phyloP scores from a whole-genome alignment of 1,140 invertebrate genomes.

The Halesus radiatus region DNA sequence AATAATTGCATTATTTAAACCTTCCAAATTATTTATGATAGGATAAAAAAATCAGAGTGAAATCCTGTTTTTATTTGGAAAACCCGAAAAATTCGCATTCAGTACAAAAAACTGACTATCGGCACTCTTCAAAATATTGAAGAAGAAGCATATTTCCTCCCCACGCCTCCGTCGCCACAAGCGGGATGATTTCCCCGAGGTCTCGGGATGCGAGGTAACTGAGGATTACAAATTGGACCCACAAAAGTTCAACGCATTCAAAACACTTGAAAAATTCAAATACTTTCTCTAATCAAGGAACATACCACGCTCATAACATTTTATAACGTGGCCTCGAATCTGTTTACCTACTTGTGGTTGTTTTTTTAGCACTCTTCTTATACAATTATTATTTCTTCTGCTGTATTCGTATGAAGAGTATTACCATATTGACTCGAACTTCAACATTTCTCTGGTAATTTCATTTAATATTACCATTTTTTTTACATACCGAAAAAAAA shows the following conservation, averaged over 20 bases:
- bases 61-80: too few relatives aligned
- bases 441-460: too few relatives aligned
- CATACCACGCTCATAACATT: neutral
- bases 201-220: neutral
- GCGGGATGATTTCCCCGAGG: constrained; percentile 17
- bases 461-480: too few relatives aligned
- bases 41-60: too few relatives aligned
- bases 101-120: too few relatives aligned
- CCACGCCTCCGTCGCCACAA: neutral
- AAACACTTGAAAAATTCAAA: constrained; percentile 34
- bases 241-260: constrained; percentile 29
- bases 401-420: neutral
- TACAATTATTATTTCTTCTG: neutral
- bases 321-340: neutral
- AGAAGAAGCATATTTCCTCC: neutral
- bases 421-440: neutral
- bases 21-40: too few relatives aligned
- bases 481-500: too few relatives aligned
- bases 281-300: constrained; percentile 22
- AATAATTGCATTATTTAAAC: too few relatives aligned
- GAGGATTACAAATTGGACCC: constrained; percentile 27
- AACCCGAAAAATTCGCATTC: too few relatives aligned
- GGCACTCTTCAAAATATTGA: too few relatives aligned
- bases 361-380: neutral
- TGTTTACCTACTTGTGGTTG: too few relatives aligned